phyloP scores from a whole-genome alignment of 2,797 vertebrate genomes.

The Neosilurus hyrtlii region DNA sequence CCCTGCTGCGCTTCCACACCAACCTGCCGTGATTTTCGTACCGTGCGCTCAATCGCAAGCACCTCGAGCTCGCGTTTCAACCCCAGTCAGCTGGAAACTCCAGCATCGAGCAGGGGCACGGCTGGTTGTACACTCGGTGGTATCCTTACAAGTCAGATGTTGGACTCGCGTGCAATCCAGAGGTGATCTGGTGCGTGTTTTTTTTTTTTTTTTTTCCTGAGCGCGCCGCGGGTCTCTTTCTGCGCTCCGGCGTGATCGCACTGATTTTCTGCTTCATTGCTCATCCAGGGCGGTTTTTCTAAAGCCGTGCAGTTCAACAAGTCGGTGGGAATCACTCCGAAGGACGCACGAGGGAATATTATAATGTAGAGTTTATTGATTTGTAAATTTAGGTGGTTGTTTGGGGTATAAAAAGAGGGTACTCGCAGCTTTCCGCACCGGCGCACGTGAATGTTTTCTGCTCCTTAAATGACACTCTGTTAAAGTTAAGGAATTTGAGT shows the following conservation, averaged over 20 bases:
- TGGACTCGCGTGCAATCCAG: not conserved
- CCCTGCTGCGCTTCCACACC: too few relatives aligned
- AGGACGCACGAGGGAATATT: too few relatives aligned
- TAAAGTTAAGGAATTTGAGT: not conserved
- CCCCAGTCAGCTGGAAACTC: conserved; percentile 8
- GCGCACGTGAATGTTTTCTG: not conserved
- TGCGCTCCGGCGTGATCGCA: not conserved
- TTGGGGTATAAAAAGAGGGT: too few relatives aligned
- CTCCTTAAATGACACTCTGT: not conserved
- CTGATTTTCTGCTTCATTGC: not conserved
- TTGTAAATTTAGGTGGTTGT: not conserved
- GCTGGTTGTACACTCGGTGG: not conserved
- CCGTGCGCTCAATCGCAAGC: not conserved
- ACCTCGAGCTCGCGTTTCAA: not conserved
- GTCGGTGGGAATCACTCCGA: not conserved
- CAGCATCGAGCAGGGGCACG: conserved; percentile 3
- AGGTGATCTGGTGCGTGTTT: too few relatives aligned
- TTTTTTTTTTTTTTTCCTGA: not conserved
- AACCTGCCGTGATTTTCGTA: not conserved
- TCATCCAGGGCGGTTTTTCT: not conserved
- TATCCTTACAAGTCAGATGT: not conserved
- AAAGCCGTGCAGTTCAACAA: not conserved
- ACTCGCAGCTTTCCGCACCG: not conserved
- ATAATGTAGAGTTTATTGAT: not conserved
- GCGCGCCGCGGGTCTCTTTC: not conserved